Percentiles rank a stretch among this genome's conserved stretches.
phyloP scores from a whole-genome alignment of 1,140 invertebrate genomes.

The Drosophila takahashii region DNA sequence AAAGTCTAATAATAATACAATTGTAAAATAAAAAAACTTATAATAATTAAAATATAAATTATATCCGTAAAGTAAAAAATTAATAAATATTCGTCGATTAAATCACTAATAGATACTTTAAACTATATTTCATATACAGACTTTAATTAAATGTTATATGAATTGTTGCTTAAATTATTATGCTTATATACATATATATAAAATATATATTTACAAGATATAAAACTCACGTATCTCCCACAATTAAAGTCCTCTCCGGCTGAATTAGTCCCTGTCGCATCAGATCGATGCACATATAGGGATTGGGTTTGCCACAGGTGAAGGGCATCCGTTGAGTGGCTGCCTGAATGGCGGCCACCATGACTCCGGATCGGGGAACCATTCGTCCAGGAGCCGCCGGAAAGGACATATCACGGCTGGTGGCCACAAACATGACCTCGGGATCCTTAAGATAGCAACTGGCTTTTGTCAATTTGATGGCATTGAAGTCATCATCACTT shows the following conservation, averaged over 20 bases:
- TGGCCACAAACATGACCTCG: constrained; percentile 43
- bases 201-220: neutral
- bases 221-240: constrained; percentile 58
- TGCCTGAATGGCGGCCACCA: constrained; percentile 4
- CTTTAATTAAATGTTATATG: no score
- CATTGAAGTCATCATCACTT: constrained; percentile 33
- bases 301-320: constrained; percentile 61
- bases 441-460: constrained; percentile 37
- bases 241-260: constrained; percentile 55
- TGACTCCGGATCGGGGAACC: constrained; percentile 6
- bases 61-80: no score
- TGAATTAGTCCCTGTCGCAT: constrained; percentile 42
- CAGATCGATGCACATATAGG: constrained; percentile 40
- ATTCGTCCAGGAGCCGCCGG: constrained; percentile 10
- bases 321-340: constrained; percentile 38
- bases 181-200: no score
- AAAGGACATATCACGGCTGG: constrained; percentile 46
- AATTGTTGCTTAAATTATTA: neutral
- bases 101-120: no score
- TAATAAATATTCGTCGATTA: no score
- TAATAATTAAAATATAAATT: no score
- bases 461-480: constrained; percentile 35
- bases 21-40: no score
- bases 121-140: no score
- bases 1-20: no score